Conservation (phyloP, 2,797 vertebrate species). For the Pangasius mekongensis region DNA sequence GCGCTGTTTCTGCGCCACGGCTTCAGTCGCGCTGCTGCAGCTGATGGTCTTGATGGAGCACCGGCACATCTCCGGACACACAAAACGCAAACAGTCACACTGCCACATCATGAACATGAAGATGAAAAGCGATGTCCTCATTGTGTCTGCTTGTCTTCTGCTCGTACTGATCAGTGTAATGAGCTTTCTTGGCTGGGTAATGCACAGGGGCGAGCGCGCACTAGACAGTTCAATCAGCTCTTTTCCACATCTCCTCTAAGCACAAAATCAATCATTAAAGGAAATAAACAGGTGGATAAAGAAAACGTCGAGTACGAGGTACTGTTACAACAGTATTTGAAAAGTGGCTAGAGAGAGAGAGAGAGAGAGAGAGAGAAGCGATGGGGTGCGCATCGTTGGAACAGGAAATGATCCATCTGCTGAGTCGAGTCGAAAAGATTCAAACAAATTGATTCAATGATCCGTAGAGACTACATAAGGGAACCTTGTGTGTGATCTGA, state of each 20-base stretch:
- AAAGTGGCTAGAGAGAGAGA: not conserved
- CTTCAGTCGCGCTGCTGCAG: constrained; percentile 65
- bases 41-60: constrained; percentile 63
- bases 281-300: too few relatives aligned
- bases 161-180: not conserved
- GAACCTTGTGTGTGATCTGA: not conserved
- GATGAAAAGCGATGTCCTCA: constrained; percentile 28
- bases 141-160: not conserved
- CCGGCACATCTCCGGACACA: constrained; percentile 67
- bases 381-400: not conserved
- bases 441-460: not conserved
- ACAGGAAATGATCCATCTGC: not conserved
- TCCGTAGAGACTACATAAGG: not conserved
- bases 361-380: not conserved
- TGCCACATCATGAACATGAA: constrained; percentile 13
- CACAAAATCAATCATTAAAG: not conserved
- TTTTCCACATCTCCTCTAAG: not conserved
- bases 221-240: not conserved
- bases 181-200: not conserved
- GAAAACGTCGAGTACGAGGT: too few relatives aligned
- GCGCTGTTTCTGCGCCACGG: constrained; percentile 39
- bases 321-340: not conserved
- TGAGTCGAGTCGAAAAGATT: not conserved
- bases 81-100: constrained; percentile 49
- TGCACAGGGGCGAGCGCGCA: not conserved